These are phyloP conservation scores for Caenorhabditis sp. DNA, from an alignment of 2,888 invertebrate genomes.

Conservation along the genomic window DNA sequence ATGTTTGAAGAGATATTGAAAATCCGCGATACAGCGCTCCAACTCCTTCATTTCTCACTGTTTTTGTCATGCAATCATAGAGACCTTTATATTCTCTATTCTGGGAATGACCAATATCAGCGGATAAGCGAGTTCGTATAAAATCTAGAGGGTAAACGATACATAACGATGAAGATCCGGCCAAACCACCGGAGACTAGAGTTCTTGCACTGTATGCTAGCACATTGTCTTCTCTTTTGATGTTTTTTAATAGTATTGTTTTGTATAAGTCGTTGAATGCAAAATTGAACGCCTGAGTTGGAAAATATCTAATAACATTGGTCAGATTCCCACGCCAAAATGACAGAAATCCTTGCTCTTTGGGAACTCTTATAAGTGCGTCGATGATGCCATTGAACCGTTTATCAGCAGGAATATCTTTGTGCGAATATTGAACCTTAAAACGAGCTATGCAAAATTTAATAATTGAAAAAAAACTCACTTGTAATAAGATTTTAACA, in stretches of 20 bases:
- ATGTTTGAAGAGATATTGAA: constrained; percentile 81
- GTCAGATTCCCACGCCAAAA: constrained; percentile 59
- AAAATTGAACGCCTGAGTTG: constrained; percentile 59
- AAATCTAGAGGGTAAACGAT: constrained; percentile 60
- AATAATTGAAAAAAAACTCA: constrained; percentile 7
- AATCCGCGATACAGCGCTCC: constrained; percentile 88
- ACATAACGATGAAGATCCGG: constrained; percentile 55
- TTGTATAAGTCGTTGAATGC: constrained; percentile 60
- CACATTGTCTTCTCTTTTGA: constrained; percentile 42
- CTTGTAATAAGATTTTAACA: constrained; percentile 56
- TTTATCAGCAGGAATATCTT: constrained; percentile 48
- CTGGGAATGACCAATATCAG: constrained; percentile 47
- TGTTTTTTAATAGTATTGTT: constrained; percentile 43
- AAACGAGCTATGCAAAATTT: no score
- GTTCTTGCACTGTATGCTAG: constrained; percentile 46
- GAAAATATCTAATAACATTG: constrained; percentile 55
- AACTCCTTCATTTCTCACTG: constrained; percentile 81
- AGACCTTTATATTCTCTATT: constrained; percentile 56
- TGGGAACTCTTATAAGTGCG: constrained; percentile 52
- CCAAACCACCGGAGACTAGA: constrained; percentile 52
- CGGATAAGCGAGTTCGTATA: constrained; percentile 52
- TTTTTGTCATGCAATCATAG: constrained; percentile 75
- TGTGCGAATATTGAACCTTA: constrained; percentile 59
- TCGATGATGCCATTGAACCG: constrained; percentile 55
- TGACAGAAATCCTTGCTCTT: constrained; percentile 53